A percentile compares a stretch with the other conserved stretches of the same genome.
phyloP scores from a whole-genome alignment of 1,140 invertebrate genomes.

The Wasmannia auropunctata region DNA sequence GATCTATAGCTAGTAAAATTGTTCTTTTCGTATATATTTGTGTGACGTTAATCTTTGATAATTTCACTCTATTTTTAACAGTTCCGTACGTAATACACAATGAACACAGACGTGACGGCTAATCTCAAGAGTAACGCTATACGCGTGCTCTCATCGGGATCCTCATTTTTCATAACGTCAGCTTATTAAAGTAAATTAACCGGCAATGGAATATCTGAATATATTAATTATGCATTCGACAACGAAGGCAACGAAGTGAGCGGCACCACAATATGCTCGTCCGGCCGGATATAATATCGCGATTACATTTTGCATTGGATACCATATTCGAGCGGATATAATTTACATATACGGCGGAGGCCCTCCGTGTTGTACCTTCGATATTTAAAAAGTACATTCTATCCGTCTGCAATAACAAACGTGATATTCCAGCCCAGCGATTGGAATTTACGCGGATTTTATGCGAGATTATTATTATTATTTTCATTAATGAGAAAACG shows the following conservation, averaged over 20 bases:
- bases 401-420: slow-evolving; percentile 17
- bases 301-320: slow-evolving; percentile 28
- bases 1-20: too few relatives aligned
- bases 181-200: slow-evolving; percentile 49
- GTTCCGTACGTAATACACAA: neutral
- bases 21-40: too few relatives aligned
- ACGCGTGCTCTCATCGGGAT: slow-evolving; percentile 14
- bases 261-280: slow-evolving; percentile 31
- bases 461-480: slow-evolving; percentile 5
- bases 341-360: slow-evolving; percentile 32
- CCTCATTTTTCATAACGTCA: slow-evolving; percentile 35
- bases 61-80: slow-evolving; percentile 13
- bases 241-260: slow-evolving; percentile 33
- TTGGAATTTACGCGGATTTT: slow-evolving; percentile 19
- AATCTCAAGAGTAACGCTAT: slow-evolving; percentile 24
- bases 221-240: slow-evolving; percentile 55
- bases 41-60: neutral
- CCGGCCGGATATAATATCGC: slow-evolving; percentile 40
- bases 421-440: slow-evolving; percentile 1
- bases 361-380: neutral
- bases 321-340: slow-evolving; percentile 27
- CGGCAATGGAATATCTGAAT: slow-evolving; percentile 50
- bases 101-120: neutral
- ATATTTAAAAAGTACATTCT: slow-evolving; percentile 28
- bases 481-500: slow-evolving; percentile 14